Evolutionary conservation across 2,797 vertebrate genomes (phyloP), one percentile per base, ranked within the genome.

Genomic region (Coregonus ussuriensis): DNA sequence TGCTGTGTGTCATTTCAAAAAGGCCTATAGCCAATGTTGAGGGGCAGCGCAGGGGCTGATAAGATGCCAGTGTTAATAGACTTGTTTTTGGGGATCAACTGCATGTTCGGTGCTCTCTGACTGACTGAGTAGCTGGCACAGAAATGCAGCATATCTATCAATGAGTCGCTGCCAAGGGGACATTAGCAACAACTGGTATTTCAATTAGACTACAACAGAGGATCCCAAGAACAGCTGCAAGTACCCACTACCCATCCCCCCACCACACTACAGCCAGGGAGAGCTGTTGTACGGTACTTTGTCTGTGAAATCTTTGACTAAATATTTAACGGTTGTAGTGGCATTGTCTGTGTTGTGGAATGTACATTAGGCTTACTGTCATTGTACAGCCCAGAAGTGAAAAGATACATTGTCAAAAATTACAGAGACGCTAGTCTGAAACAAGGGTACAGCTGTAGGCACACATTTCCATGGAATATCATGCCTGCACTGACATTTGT

Each of bases 151-250:
- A 4, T 53, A 56, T 51, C 56, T 71, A 66, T 71, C 76, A n/a
- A 11, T 59, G 67, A 67, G 66, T 66, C 56, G 35, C 69, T 74
- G 74, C 33, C 59, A 67, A n/a, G 21, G 18, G 25, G 74, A 75
- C 56, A 67, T 80, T 59, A 83, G 53, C 72, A 74, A 74, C 84
- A 82, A 82, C 80, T 82, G 84, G 54, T 67, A 72, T 80, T 78
- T 80, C 54, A 80, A 74, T 77, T 77, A 82, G 54, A 75, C 72
- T 52, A 41, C 69, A 25, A 41, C 35, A 67, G 18, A 65, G 68
- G 53, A 33, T 25, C 73, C 72, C 14, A 15, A 79, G 74, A 72
- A 59, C 74, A 76, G 79, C 79, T 76, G 79, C 74, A 53, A 16
- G 29, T 18, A 31, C 37, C 70, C n/a, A 14, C 11, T 68, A 33